phyloP scores from a whole-genome alignment of 1,140 invertebrate genomes.

The Anastrepha ludens region DNA sequence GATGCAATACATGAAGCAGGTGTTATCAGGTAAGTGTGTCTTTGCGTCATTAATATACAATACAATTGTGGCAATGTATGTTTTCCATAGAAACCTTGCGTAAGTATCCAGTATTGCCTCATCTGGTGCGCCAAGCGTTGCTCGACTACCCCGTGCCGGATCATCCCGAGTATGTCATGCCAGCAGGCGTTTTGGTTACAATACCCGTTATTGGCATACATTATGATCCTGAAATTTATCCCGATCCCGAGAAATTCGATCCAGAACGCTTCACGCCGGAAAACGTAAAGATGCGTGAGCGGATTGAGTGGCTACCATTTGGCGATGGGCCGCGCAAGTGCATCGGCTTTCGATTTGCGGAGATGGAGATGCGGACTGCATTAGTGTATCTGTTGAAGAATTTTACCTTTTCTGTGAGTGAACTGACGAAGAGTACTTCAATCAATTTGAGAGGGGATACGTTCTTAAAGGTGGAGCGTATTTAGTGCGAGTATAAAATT shows the following conservation, averaged over 20 bases:
- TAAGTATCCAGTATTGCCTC: constrained; percentile 70
- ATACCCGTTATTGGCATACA: constrained; percentile 79
- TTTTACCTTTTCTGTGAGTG: constrained; percentile 60
- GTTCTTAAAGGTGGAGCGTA: constrained; percentile 2
- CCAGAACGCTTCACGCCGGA: constrained; percentile 77
- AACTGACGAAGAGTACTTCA: constrained; percentile 55
- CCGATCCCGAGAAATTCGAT: constrained; percentile 77
- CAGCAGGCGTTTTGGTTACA: constrained; percentile 69
- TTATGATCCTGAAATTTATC: constrained; percentile 75
- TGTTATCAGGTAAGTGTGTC: constrained; percentile 67
- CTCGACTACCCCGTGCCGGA: constrained; percentile 73
- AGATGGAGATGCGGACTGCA: constrained; percentile 71
- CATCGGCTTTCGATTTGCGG: constrained; percentile 73
- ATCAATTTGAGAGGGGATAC: constrained; percentile 56
- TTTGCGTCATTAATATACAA: not conserved
- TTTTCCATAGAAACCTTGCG: constrained; percentile 66
- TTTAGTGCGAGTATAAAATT: not conserved
- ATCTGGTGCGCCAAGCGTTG: constrained; percentile 73
- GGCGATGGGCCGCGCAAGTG: constrained; percentile 76
- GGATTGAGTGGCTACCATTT: constrained; percentile 76
- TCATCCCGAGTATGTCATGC: constrained; percentile 66
- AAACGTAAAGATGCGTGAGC: constrained; percentile 69
- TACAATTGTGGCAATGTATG: not conserved
- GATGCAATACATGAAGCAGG: constrained; percentile 71
- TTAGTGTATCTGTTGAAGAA: constrained; percentile 67